Conservation (phyloP, 2,797 vertebrate genomes). For the Oreochromis mossambicus region DNA sequence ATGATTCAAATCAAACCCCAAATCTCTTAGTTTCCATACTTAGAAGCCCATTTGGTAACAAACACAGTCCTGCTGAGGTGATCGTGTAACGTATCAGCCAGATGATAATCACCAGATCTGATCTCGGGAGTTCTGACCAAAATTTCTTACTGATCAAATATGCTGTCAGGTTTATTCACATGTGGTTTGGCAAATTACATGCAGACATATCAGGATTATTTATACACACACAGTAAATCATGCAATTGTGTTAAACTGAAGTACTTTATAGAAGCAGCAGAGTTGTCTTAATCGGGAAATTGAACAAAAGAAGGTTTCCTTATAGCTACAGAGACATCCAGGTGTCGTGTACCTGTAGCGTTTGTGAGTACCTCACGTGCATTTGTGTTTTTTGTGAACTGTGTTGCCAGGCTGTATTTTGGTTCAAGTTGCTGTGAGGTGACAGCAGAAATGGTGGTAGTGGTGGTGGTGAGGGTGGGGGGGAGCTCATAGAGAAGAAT, state of each 20-base stretch:
- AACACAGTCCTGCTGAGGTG: not conserved
- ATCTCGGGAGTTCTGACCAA: not conserved
- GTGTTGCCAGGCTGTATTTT: constrained; percentile 47
- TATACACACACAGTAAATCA: not conserved
- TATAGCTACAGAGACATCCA: not conserved
- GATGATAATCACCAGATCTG: not conserved
- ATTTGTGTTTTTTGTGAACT: not conserved
- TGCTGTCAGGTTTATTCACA: not conserved
- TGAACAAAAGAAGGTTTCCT: not conserved
- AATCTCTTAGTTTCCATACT: not conserved
- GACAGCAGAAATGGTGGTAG: constrained; percentile 33
- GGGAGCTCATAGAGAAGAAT: constrained; percentile 35
- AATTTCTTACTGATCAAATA: not conserved
- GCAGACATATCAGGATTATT: not conserved
- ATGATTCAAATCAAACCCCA: not conserved
- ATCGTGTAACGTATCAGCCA: not conserved
- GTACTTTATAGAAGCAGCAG: not conserved
- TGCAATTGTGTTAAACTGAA: not conserved
- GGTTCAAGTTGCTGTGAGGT: constrained; percentile 63
- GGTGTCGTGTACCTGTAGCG: not conserved
- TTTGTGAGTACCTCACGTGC: not conserved
- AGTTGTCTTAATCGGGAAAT: not conserved
- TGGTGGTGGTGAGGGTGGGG: no score
- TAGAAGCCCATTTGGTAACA: not conserved
- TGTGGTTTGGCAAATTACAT: not conserved